Evolutionary conservation across 2,888 invertebrate species (phyloP), one percentile per base, ranked within the genome.

Genomic region (Linnaemya vulpina): DNA sequence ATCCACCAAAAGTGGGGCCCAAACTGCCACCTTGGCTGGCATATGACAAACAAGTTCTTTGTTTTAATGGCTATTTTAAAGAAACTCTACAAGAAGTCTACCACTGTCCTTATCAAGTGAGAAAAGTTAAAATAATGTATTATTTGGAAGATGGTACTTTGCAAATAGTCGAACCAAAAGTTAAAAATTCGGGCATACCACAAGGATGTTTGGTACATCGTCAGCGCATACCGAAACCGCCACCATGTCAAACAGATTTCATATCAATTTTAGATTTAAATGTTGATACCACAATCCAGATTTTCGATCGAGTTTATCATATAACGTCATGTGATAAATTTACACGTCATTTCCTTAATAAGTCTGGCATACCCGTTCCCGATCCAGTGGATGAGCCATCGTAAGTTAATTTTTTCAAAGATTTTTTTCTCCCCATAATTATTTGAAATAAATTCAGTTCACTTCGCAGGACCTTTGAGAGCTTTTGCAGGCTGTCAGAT

Each of bases 121-220:
- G 97, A 25, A 95, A 95, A 89, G 97, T 97, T 4, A 96, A 96
- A 87, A 96, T 98, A 76, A 96, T 95, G 87, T 98, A 96, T 90
- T 98, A 95, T 89, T 93, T 98, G 58, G 98, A 98, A 93, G 98
- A 98, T 92, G 98, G 97, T 17, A 97, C 98, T 1, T 95, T 98
- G 87, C 97, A 97, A 93, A 96, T 98, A 92, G 94, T 74, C 0
- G 98, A 98, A 90, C 97, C 97, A 0, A 94, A 94, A 89, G 94
- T 96, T 10, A 94, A 95, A 73, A 98, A 98, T 90, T 97, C 97
- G 88, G 98, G 98, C 5, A 94, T 97, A 87, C 94, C 95, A 46
- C 98, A 98, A 94, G 98, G 98, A 10, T 92, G 96, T 22, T 91
- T 98, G 86, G 96, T 98, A 51, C 94, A 95, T 87, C 94, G 98